phyloP scores from a whole-genome alignment of 2,888 invertebrate genomes.

The Steinernema carpocapsae region DNA sequence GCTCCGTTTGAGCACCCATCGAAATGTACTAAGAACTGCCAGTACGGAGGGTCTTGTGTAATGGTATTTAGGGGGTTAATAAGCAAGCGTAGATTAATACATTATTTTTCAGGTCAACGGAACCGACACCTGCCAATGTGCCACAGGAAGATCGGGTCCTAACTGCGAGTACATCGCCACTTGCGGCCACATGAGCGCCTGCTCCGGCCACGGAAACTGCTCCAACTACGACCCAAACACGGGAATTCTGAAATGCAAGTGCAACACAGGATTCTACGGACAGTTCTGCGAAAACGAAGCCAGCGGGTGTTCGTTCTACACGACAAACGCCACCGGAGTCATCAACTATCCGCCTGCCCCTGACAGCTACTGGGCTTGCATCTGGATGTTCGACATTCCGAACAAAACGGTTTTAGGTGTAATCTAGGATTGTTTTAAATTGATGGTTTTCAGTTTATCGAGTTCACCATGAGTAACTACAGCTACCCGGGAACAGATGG shows the following conservation, averaged over 20 bases:
- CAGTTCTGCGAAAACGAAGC: conserved; percentile 18
- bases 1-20: background rate
- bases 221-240: conserved; percentile 36
- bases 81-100: background rate
- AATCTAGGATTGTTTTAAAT: no score
- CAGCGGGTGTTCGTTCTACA: conserved; percentile 45
- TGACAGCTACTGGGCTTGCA: conserved; percentile 15
- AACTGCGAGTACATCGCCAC: conserved; percentile 21
- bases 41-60: conserved; percentile 58
- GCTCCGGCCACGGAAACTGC: conserved; percentile 38
- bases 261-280: conserved; percentile 9
- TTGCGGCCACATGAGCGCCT: conserved; percentile 16
- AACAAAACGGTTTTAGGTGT: background rate
- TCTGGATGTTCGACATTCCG: conserved; percentile 31
- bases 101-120: conserved; percentile 33
- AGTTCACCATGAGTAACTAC: conserved; percentile 15
- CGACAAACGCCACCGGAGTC: conserved; percentile 48
- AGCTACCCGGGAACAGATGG: background rate
- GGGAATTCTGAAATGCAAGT: conserved; percentile 36
- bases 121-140: background rate
- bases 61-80: conserved; percentile 43
- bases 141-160: background rate
- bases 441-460: background rate
- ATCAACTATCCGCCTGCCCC: conserved; percentile 39
- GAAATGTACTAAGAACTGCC: conserved; percentile 46